Conservation (phyloP, 2,888 invertebrate species). For the Lagria hirta region DNA sequence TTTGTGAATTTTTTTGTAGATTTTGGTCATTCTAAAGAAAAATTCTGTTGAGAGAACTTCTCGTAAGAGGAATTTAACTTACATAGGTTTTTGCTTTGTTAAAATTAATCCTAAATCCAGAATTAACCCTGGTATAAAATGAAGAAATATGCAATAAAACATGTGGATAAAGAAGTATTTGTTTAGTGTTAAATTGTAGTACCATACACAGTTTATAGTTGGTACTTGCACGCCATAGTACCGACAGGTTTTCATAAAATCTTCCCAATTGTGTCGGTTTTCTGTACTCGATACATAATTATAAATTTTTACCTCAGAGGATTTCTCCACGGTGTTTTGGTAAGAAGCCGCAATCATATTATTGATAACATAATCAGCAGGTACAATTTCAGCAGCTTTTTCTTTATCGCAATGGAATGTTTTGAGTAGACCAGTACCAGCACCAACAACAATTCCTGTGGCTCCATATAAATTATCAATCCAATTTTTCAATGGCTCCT, state of each 20-base stretch:
- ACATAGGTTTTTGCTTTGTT: constrained; percentile 55
- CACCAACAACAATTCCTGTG: constrained; percentile 56
- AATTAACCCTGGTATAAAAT: constrained; percentile 63
- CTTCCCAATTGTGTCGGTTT: constrained; percentile 14
- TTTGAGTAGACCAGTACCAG: constrained; percentile 18
- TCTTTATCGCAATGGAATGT: constrained; percentile 63
- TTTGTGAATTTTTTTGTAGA: constrained; percentile 24
- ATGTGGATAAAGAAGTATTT: constrained; percentile 58
- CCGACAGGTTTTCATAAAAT: constrained; percentile 58
- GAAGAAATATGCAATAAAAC: constrained; percentile 63
- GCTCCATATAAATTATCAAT: constrained; percentile 86
- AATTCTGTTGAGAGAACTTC: too few relatives aligned
- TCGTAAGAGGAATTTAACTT: too few relatives aligned
- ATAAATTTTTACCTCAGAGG: constrained; percentile 9
- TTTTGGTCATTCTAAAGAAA: constrained; percentile 26
- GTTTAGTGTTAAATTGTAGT: constrained; percentile 64
- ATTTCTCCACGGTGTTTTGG: constrained; percentile 10
- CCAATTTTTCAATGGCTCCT: constrained; percentile 76
- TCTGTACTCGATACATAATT: constrained; percentile 23
- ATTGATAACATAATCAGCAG: constrained; percentile 78
- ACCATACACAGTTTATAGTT: constrained; percentile 65
- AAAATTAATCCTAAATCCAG: constrained; percentile 58
- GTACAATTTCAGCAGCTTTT: constrained; percentile 71
- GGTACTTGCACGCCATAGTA: constrained; percentile 60
- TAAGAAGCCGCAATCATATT: constrained; percentile 67